Conservation (phyloP, 2,797 vertebrate genomes). For the Rhynchonycteris naso region DNA sequence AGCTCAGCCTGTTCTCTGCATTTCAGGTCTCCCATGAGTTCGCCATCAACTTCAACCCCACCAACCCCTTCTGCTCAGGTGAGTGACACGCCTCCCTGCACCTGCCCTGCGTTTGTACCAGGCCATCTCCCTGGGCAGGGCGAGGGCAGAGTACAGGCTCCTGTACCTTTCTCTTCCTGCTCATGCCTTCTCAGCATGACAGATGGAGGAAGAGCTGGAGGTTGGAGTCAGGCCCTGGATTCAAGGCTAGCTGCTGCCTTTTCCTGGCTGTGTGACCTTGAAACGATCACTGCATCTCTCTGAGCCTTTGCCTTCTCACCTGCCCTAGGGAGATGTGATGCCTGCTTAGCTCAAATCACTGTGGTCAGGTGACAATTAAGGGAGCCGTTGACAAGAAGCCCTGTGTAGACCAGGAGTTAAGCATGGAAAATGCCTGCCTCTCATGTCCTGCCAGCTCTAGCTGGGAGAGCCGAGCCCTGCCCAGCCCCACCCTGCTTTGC, state of each 20-base stretch:
- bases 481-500: neutral
- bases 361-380: neutral
- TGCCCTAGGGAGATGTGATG: neutral
- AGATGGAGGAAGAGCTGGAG: neutral
- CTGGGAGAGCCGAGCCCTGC: neutral
- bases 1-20: neutral
- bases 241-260: neutral
- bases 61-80: slow-evolving; percentile 98
- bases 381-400: neutral
- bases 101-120: neutral
- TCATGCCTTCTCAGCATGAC: neutral
- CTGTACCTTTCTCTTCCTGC: neutral
- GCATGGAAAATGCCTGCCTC: neutral
- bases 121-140: neutral
- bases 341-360: neutral
- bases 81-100: slow-evolving; percentile 71
- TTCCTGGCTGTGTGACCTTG: neutral
- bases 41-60: slow-evolving; percentile 99
- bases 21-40: slow-evolving; percentile 98
- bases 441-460: rapidly evolving
- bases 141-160: neutral
- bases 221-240: neutral
- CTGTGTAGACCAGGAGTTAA: neutral
- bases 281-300: neutral
- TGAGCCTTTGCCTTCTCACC: neutral